phyloP scores from a whole-genome alignment of 2,797 vertebrate genomes.

The Sardinella longiceps region DNA sequence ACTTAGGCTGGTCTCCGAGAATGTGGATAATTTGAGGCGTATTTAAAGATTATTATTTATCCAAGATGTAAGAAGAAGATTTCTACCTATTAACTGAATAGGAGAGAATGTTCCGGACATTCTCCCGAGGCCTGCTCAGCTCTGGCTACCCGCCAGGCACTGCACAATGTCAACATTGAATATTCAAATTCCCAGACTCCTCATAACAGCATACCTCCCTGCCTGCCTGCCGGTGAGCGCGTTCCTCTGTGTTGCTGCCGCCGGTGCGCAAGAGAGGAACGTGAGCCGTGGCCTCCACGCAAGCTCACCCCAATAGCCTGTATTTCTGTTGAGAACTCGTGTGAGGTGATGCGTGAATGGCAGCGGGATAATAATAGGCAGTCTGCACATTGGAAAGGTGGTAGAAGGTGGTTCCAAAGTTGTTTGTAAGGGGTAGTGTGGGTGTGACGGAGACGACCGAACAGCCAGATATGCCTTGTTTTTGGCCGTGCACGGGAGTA shows the following conservation, averaged over 20 bases:
- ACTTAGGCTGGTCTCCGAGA: constrained; percentile 42
- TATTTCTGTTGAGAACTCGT: constrained; percentile 30
- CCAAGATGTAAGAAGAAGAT: constrained; percentile 77
- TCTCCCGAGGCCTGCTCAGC: constrained; percentile 72
- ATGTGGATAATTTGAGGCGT: constrained; percentile 48
- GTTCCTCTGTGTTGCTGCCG: constrained; percentile 61
- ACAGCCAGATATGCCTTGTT: background rate
- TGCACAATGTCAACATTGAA: constrained; percentile 96
- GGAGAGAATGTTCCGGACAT: constrained; percentile 77
- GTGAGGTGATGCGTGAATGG: constrained; percentile 37
- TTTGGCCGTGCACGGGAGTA: no score
- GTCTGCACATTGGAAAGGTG: background rate
- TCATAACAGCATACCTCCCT: constrained; percentile 81
- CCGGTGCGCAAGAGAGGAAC: constrained; percentile 24
- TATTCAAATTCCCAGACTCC: constrained; percentile 98
- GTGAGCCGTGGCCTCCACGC: constrained; percentile 3
- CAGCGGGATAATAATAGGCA: constrained; percentile 43
- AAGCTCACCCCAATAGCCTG: constrained; percentile 36
- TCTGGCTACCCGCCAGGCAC: constrained; percentile 85
- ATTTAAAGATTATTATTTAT: constrained; percentile 66
- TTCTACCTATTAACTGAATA: constrained; percentile 81
- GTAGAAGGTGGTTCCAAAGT: constrained; percentile 37
- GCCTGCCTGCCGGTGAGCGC: constrained; percentile 88
- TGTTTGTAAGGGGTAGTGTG: background rate
- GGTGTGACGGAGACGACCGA: no score